These are phyloP conservation scores for Drosophila yakuba DNA, from an alignment of 1,140 invertebrate genomes.

Conservation along the genomic window DNA sequence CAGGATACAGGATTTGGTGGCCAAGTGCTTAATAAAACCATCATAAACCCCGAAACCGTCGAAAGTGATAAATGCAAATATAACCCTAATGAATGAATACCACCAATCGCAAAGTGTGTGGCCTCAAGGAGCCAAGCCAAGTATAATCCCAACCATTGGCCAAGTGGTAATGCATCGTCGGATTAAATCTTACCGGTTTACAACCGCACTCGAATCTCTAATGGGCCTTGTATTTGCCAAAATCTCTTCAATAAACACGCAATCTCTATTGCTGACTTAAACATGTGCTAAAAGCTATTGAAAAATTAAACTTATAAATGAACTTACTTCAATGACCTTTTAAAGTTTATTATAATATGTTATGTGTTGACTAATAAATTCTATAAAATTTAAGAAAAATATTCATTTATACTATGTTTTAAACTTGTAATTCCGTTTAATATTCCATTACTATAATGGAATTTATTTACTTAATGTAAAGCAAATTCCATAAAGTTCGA, in stretches of 20 bases:
- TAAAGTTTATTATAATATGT: background rate
- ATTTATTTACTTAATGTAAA: too few relatives aligned
- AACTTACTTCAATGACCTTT: background rate
- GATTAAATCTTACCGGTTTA: slow-evolving; percentile 8
- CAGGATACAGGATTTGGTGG: slow-evolving; percentile 49
- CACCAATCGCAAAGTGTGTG: slow-evolving; percentile 28
- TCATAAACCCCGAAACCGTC: slow-evolving; percentile 25
- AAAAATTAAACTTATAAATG: background rate
- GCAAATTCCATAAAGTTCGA: background rate
- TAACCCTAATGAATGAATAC: slow-evolving; percentile 24
- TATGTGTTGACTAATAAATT: background rate
- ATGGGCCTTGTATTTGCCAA: background rate
- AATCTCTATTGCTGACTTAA: background rate
- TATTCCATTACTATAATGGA: too few relatives aligned
- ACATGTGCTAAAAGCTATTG: background rate
- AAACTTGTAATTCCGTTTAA: too few relatives aligned
- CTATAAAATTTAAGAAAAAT: too few relatives aligned
- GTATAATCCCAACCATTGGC: slow-evolving; percentile 6
- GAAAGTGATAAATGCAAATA: slow-evolving; percentile 48
- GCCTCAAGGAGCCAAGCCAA: slow-evolving; percentile 3
- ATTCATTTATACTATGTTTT: too few relatives aligned
- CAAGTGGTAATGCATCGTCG: slow-evolving; percentile 13
- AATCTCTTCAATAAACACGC: background rate
- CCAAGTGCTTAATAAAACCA: slow-evolving; percentile 47
- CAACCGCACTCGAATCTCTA: background rate